A percentile compares a stretch with the other conserved stretches of the same genome.
Conservation (phyloP, 2,888 invertebrate species). For the Epinotia ramella region DNA sequence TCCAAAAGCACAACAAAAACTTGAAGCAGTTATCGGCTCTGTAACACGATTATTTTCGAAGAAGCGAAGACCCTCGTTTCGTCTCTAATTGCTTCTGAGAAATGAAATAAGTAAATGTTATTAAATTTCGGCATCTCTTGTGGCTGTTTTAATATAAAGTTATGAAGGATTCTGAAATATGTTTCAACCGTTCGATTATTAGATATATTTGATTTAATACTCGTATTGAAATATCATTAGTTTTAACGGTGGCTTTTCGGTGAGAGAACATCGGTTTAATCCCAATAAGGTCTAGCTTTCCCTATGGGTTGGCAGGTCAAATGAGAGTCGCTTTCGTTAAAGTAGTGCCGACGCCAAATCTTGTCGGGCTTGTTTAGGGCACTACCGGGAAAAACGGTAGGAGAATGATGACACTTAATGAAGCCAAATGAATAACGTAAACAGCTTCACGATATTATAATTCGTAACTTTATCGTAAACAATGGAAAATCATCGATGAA, state of each 20-base stretch:
- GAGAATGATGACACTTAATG: background rate
- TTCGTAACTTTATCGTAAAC: constrained; percentile 3
- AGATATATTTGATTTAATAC: constrained; percentile 21
- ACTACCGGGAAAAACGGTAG: too few relatives aligned
- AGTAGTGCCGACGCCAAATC: too few relatives aligned
- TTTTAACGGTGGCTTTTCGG: background rate
- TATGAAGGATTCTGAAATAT: constrained; percentile 26
- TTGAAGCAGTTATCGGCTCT: constrained; percentile 47
- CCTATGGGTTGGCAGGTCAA: too few relatives aligned
- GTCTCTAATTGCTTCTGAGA: constrained; percentile 69
- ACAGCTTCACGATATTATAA: background rate
- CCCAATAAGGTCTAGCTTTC: too few relatives aligned
- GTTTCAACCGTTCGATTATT: constrained; percentile 13
- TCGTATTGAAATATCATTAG: constrained; percentile 18
- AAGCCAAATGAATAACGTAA: background rate
- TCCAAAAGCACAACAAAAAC: constrained; percentile 3
- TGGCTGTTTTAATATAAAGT: constrained; percentile 37
- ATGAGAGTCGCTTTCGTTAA: too few relatives aligned
- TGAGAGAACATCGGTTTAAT: too few relatives aligned
- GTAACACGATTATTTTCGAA: constrained; percentile 58
- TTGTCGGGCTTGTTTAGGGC: too few relatives aligned
- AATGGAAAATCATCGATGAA: constrained; percentile 30
- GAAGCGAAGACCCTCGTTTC: constrained; percentile 62
- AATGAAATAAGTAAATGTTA: constrained; percentile 51
- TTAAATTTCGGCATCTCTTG: constrained; percentile 47